Conservation (phyloP, 2,797 vertebrate genomes). For the Passerculus sandwichensis region DNA sequence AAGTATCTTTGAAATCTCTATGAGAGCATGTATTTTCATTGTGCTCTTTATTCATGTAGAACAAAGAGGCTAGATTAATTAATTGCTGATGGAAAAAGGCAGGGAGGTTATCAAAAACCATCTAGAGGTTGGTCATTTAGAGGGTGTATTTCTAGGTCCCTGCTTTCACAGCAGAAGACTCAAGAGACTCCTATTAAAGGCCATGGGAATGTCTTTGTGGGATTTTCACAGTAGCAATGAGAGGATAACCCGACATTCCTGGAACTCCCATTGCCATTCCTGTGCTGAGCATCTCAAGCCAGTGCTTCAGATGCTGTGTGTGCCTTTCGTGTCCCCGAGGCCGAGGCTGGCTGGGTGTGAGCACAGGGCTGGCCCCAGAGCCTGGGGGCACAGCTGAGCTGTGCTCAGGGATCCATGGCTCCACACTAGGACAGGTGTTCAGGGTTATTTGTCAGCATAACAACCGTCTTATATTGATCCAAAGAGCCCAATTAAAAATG, state of each 20-base stretch:
- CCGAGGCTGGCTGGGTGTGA: neutral
- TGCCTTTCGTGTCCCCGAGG: neutral
- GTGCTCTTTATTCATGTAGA: conserved; percentile 52
- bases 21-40: conserved; percentile 30
- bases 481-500: neutral
- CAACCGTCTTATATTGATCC: fast-evolving
- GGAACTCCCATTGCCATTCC: conserved; percentile 53
- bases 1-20: conserved; percentile 47
- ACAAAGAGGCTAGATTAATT: conserved; percentile 53
- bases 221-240: neutral
- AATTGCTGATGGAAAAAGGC: conserved; percentile 54
- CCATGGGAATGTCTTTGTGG: conserved; percentile 58
- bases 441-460: neutral
- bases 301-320: neutral
- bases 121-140: conserved; percentile 41
- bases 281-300: conserved; percentile 31
- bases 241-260: neutral
- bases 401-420: neutral
- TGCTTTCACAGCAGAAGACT: neutral
- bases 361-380: fast-evolving
- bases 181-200: conserved; percentile 66
- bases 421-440: neutral
- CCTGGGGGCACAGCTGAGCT: neutral
- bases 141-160: neutral
- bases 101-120: conserved; percentile 44